phyloP scores from a whole-genome alignment of 2,113 vertebrate genomes.

The Crocuta crocuta region DNA sequence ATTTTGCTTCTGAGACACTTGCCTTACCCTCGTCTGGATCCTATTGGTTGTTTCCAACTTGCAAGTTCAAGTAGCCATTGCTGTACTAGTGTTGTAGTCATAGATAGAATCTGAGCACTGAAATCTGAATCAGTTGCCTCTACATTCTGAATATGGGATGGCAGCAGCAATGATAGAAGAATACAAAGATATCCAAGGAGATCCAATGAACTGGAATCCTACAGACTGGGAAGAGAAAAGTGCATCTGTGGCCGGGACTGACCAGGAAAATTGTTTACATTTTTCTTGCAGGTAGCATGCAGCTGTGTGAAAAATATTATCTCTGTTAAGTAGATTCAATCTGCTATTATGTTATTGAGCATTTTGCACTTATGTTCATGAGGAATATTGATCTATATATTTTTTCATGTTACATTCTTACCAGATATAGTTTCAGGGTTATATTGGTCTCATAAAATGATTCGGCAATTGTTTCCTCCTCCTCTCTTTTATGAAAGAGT shows the following conservation, averaged over 20 bases:
- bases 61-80: not conserved
- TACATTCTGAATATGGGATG: not conserved
- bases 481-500: slow-evolving; percentile 8
- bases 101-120: slow-evolving; percentile 3
- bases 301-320: slow-evolving; percentile 71
- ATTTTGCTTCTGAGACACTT: not conserved
- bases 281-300: slow-evolving; percentile 9
- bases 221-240: not conserved
- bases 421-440: not conserved
- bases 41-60: slow-evolving; percentile 27
- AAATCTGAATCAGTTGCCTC: not conserved
- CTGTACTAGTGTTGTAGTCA: not conserved
- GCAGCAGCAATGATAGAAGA: not conserved
- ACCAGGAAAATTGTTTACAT: not conserved
- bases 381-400: not conserved
- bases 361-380: not conserved
- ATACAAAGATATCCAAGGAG: not conserved
- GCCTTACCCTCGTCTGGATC: not conserved
- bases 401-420: not conserved
- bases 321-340: slow-evolving; percentile 78
- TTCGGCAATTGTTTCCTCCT: not conserved
- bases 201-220: not conserved
- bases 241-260: not conserved
- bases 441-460: not conserved
- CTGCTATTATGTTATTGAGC: not conserved